Percentiles rank a stretch among this genome's conserved stretches.
These are phyloP conservation scores for Thecocarcelia acutangulata DNA, from an alignment of 2,888 invertebrate genomes.

Conservation along the genomic window DNA sequence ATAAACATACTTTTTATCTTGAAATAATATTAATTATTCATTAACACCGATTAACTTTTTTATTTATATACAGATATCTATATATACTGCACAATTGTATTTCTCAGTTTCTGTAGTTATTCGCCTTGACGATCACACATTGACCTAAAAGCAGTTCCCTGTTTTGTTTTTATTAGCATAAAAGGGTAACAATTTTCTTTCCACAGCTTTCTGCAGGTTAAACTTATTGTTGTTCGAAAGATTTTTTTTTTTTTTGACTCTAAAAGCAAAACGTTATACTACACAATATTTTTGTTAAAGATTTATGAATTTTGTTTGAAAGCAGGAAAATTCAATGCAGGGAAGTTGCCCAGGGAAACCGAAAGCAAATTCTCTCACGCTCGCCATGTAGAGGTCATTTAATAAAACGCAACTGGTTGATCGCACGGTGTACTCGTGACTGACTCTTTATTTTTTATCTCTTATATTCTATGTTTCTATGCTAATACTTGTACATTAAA, in stretches of 20 bases:
- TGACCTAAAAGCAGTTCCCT: slow-evolving; percentile 4
- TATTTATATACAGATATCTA: slow-evolving; percentile 7
- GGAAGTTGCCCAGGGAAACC: not conserved
- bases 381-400: too few species aligned
- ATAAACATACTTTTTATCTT: slow-evolving; percentile 24
- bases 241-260: slow-evolving; percentile 22
- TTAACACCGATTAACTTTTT: slow-evolving; percentile 64
- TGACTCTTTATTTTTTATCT: too few species aligned
- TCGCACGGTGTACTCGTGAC: too few species aligned
- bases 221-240: not conserved
- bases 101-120: not conserved
- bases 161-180: not conserved
- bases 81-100: not conserved
- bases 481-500: too few species aligned
- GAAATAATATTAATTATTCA: slow-evolving; percentile 68
- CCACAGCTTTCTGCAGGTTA: not conserved
- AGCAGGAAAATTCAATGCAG: not conserved
- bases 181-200: not conserved
- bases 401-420: too few species aligned
- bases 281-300: slow-evolving; percentile 62
- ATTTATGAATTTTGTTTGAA: slow-evolving; percentile 59
- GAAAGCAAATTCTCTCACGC: not conserved
- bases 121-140: not conserved
- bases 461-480: too few species aligned
- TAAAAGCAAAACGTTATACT: slow-evolving; percentile 35